Conservation (phyloP, 1,140 invertebrate species). For the Centruroides sculpturatus region DNA sequence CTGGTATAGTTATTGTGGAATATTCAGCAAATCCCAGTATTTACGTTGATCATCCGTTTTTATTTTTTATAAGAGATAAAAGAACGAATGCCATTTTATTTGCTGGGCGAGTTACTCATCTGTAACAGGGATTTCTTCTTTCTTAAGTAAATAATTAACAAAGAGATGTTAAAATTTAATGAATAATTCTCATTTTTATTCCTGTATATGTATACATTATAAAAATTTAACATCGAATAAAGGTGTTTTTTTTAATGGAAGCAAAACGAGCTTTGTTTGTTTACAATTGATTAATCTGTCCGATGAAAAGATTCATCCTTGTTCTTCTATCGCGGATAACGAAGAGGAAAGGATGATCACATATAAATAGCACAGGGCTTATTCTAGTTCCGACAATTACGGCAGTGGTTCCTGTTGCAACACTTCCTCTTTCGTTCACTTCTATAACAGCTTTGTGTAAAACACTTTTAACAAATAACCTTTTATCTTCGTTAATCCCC, state of each 20-base stretch:
- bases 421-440: background rate
- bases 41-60: constrained; percentile 50
- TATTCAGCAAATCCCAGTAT: constrained; percentile 33
- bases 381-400: background rate
- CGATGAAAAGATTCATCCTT: constrained; percentile 46
- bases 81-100: constrained; percentile 43
- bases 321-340: constrained; percentile 44
- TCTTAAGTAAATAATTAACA: no score
- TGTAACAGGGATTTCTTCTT: no score
- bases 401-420: background rate
- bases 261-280: no score
- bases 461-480: background rate
- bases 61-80: constrained; percentile 51
- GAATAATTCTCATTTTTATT: no score
- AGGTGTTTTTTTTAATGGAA: no score
- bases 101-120: constrained; percentile 32
- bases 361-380: background rate
- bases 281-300: constrained; percentile 22
- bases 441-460: background rate
- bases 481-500: background rate
- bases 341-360: constrained; percentile 52
- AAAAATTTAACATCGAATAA: no score
- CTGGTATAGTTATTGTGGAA: constrained; percentile 33
- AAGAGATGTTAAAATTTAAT: no score
- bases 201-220: no score